Percentiles rank a stretch among this genome's conserved stretches.
Evolutionary conservation across 2,113 vertebrate species (phyloP).

Genomic region (Pluvianellus socialis): DNA sequence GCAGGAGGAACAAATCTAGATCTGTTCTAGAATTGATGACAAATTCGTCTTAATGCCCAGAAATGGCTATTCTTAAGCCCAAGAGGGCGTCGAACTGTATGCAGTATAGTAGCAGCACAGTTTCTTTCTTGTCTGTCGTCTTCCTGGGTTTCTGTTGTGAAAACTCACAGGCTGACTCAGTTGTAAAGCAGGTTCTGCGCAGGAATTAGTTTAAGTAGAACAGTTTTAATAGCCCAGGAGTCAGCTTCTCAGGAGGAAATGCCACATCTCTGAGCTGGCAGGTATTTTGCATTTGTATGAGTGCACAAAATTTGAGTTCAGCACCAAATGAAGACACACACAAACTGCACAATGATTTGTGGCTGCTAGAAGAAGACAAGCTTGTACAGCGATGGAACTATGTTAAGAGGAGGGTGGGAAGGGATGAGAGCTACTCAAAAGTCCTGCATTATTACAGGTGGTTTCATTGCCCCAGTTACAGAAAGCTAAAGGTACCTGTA

Average conservation of each 20-base stretch:
- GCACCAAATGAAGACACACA: neutral
- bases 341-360: neutral
- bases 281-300: neutral
- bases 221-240: constrained; percentile 21
- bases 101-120: neutral
- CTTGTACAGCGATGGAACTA: neutral
- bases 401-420: neutral
- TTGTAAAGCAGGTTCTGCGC: constrained; percentile 37
- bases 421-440: neutral
- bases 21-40: neutral
- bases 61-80: neutral
- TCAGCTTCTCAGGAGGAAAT: constrained; percentile 42
- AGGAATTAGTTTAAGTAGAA: constrained; percentile 28
- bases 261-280: neutral
- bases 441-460: neutral
- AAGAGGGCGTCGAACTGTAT: neutral
- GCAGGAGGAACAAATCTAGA: neutral
- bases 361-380: neutral
- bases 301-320: neutral
- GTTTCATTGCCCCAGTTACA: neutral
- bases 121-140: neutral
- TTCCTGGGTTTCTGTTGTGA: constrained; percentile 28
- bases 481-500: neutral
- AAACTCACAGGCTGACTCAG: constrained; percentile 32
- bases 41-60: neutral